Base-by-base conservation (phyloP, 2,113 vertebrate genomes). In the Prinia subflava region DNA sequence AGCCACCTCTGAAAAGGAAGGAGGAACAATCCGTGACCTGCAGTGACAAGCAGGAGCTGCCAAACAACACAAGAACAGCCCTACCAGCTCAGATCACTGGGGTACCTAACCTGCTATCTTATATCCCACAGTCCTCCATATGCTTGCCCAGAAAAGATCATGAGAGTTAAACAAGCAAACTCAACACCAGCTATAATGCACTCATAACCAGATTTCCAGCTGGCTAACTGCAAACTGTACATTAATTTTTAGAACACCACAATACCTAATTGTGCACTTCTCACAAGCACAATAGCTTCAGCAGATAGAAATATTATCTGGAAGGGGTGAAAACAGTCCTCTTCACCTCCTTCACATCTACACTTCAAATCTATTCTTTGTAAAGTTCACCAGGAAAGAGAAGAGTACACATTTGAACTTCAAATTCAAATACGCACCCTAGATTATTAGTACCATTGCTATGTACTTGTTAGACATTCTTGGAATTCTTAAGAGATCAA, bases 401-500 rank as follows among this genome's bases (percentile, higher is more conserved):
- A 70, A 62, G 37, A 70, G 44, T 35, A 79, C 41, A 80, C 74
- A 62, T 62, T 28, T 62, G 37, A 94, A 68, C 27, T 59, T 71
- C 60, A 83, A 73, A 90, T 62, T 69, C 9, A 10, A 91, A 92
- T 41, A 84, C 22, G 4, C 84, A 76, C 62, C 82, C 91, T 84
- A 41, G 69, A 64, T 71, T 89, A 79, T 68, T 46, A 91, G 69
- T 15, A 82, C 65, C 19, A 59, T 5, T 71, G 28, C 92, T 79
- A 49, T 13, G n/a, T 82, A 82, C 87, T 92, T 81, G 73, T 80
- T 81, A 92, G 33, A 71, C 94, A 87, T 96, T 96, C 95, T 37
- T 90, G 90, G 74, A 90, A 96, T 93, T 85, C 74, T 87, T 95
- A n/a, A 79, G 81, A 93, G 78, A 95, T 91, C 84, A 94, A 93